Evolutionary conservation across 2,113 vertebrate species (phyloP), one percentile per base, ranked within the genome.

Genomic region (Neoarius graeffei): DNA sequence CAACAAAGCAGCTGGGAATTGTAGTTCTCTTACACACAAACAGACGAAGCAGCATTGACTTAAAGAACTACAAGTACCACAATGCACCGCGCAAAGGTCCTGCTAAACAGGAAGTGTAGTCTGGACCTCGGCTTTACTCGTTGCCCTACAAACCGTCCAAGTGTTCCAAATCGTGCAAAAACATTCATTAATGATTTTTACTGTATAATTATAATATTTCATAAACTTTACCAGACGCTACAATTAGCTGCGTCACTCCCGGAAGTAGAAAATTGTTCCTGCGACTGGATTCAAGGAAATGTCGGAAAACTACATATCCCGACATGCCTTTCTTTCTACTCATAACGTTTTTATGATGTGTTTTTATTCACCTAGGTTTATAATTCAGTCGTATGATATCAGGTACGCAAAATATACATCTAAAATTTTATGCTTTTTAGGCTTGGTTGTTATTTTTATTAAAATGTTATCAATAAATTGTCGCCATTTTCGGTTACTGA

Each of bases 251-350:
- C 17, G 9, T 7, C 25, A 82, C 10, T 81, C 20, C 27, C 52
- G 23, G 42, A 64, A 35, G 50, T 3, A 42, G 27, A 57, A 0
- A 14, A 52, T 48, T 30, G 3, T 25, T 42, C 4, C 7, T 25
- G 60, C 52, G 19, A 60, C n/a, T 14, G 50, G 52, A 73, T 62
- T 27, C 19, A 10, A 50, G 0, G 5, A 30, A 27, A 54, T 35
- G 8, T n/a, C 30, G 0, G 59, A 80, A 89, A 62, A 95, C 95
- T 94, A 90, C 94, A 91, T 11, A n/a, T 94, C 91, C 95, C 94
- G 64, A 15, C 1, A 85, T 91, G 81, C 76, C 30, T 35, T 3
- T 57, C 11, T 19, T 10, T 17, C 14, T 19, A 5, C 60, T 67
- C 42, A 59, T 42, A 67, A 9, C 23, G 25, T 30, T 27, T 85